Conservation (phyloP, 2,888 invertebrate species). For the Parthenolecanium corni region DNA sequence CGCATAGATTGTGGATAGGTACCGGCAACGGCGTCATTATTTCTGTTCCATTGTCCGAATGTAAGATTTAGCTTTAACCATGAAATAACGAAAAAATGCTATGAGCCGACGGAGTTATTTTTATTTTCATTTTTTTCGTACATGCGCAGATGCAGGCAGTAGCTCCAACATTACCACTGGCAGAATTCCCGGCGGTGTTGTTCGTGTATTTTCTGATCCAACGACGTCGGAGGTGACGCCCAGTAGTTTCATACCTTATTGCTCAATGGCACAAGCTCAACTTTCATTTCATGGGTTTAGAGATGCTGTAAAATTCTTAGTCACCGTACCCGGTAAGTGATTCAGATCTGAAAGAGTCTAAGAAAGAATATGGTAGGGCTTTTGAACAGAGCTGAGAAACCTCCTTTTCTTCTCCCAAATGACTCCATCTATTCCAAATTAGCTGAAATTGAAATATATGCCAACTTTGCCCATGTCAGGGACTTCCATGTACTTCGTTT, state of each 20-base stretch:
- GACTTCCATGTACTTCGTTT: no score
- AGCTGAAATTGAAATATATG: no score
- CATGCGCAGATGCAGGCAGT: conserved; percentile 37
- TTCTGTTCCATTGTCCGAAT: conserved; percentile 77
- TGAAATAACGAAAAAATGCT: no score
- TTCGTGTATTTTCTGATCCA: conserved; percentile 47
- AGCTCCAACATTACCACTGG: conserved; percentile 34
- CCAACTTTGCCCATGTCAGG: no score
- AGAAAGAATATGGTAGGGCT: no score
- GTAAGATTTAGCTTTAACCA: conserved; percentile 36
- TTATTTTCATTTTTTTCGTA: neutral
- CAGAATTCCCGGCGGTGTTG: conserved; percentile 45
- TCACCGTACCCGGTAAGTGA: conserved; percentile 73
- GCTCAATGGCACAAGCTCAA: conserved; percentile 96
- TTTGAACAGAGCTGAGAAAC: no score
- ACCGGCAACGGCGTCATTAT: conserved; percentile 94
- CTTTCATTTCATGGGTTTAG: conserved; percentile 98
- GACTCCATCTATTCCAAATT: no score
- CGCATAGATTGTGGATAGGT: conserved; percentile 93
- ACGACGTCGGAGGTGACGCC: conserved; percentile 41
- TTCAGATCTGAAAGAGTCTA: no score
- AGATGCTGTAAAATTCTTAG: conserved; percentile 97
- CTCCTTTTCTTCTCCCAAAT: no score
- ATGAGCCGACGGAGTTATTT: no score
- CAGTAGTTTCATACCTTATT: conserved; percentile 69